Percentiles rank a stretch among this genome's conserved stretches.
These are phyloP conservation scores for Electrophaes corylata DNA, from an alignment of 2,888 invertebrate species.

Conservation along the genomic window DNA sequence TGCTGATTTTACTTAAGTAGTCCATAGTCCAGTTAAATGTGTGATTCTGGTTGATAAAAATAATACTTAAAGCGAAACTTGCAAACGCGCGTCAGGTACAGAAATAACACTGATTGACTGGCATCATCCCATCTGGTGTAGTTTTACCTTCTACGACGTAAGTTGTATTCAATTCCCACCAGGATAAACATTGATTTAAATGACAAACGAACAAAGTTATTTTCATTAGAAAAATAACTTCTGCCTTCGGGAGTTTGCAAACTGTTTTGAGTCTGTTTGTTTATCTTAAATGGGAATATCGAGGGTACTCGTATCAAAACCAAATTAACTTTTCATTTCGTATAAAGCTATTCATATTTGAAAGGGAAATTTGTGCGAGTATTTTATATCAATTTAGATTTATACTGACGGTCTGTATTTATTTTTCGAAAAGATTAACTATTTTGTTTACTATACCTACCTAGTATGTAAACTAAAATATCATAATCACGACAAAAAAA, in stretches of 20 bases:
- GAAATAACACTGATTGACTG: too few relatives aligned
- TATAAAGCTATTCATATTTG: slow-evolving; percentile 5
- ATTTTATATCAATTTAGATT: background rate
- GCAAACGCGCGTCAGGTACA: background rate
- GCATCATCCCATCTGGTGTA: too few relatives aligned
- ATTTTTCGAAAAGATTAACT: background rate
- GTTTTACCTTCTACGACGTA: too few relatives aligned
- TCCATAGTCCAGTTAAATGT: too few relatives aligned
- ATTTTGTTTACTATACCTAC: background rate
- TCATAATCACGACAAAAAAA: background rate
- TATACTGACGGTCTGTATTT: background rate
- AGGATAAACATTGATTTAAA: background rate
- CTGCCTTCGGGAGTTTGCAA: background rate
- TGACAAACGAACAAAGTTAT: background rate
- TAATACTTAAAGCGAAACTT: background rate
- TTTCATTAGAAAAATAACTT: slow-evolving; percentile 7
- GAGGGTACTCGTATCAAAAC: slow-evolving; percentile 8
- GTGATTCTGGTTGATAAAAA: too few relatives aligned
- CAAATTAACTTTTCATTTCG: slow-evolving; percentile 10
- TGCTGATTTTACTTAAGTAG: too few relatives aligned
- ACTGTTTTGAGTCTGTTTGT: too few relatives aligned
- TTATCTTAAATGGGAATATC: slow-evolving; percentile 8
- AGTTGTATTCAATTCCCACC: too few relatives aligned
- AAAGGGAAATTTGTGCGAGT: background rate
- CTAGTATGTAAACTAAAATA: background rate